Evolutionary conservation across 2,888 invertebrate species (phyloP).

Genomic region (Flexamia atlantica): DNA sequence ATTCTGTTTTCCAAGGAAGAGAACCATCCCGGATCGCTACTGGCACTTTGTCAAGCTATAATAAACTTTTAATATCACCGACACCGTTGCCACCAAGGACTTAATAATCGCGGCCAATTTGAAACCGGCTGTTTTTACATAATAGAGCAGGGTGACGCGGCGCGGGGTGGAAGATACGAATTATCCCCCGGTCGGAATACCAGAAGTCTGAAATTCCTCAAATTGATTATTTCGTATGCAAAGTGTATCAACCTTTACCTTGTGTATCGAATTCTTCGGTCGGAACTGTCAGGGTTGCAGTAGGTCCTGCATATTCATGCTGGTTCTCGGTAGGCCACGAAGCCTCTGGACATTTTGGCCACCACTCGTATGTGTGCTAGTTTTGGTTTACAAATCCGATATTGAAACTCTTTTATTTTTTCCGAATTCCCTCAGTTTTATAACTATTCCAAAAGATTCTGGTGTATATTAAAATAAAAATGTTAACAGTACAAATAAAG

Average conservation of each 20-base stretch:
- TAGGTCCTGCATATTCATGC: conserved; percentile 1
- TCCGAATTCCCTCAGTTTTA: too few relatives aligned
- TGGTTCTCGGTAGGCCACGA: background rate
- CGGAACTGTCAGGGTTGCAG: background rate
- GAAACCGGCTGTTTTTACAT: conserved; percentile 6
- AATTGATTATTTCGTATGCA: conserved; percentile 26
- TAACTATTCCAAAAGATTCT: too few relatives aligned
- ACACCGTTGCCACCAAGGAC: conserved; percentile 12
- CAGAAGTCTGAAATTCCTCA: conserved; percentile 25
- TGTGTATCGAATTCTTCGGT: background rate
- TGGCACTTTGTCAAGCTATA: conserved; percentile 10
- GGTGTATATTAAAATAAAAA: too few relatives aligned
- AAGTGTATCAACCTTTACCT: conserved; percentile 13
- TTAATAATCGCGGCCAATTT: conserved; percentile 13
- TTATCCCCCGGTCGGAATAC: background rate
- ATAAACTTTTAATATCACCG: background rate
- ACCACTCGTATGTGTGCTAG: background rate
- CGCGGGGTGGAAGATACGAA: background rate
- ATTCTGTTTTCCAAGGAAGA: conserved; percentile 26
- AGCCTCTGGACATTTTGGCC: background rate
- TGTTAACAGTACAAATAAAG: too few relatives aligned
- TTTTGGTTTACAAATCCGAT: too few relatives aligned
- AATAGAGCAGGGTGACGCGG: background rate
- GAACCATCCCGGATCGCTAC: background rate
- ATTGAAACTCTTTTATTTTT: too few relatives aligned